Evolutionary conservation across 2,888 invertebrate species (phyloP), one percentile per base, ranked within the genome.

Genomic region (Spisula solida): DNA sequence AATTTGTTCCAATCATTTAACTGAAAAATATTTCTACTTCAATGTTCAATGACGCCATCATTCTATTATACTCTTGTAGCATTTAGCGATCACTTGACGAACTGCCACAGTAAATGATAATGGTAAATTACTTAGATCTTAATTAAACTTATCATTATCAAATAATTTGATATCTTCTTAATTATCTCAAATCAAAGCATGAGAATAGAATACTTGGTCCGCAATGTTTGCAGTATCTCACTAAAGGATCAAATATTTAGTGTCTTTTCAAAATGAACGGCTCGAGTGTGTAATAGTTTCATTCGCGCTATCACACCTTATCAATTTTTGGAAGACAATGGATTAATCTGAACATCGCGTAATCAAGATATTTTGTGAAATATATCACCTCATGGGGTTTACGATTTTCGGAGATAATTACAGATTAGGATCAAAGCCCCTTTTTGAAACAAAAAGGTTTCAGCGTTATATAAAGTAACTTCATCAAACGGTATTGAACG

Each of bases 351-450:
- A n/a, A 78, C 2, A 92, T 92, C 92, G 84, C 66, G 88, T 79
- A 88, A 90, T 92, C 84, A 60, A 88, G 92, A 92, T 90, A 92
- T 87, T 90, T 88, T 92, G 92, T 89, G 87, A 92, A 92, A 84
- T 89, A 85, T 89, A 89, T 89, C 92, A 92, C 92, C 90, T 92
- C 88, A 82, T 48, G 81, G 86, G 51, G 86, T 60, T 70, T 84
- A 25, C 31, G 90, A 90, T 90, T 25, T 82, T 12, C 48, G n/a
- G 16, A 81, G 88, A 88, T 88, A 78, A 83, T 29, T 51, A 34
- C 20, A 48, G 87, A 87, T 87, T 83, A 81, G n/a, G 83, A 87
- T 87, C 87, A 83, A 80, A 80, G 79, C n/a, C 34, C 10, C 41
- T 66, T n/a, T 25, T 47, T 87, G 80, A 83, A 83, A 79, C 51